phyloP scores from a whole-genome alignment of 2,888 invertebrate species.

The Drosophila mettleri region DNA sequence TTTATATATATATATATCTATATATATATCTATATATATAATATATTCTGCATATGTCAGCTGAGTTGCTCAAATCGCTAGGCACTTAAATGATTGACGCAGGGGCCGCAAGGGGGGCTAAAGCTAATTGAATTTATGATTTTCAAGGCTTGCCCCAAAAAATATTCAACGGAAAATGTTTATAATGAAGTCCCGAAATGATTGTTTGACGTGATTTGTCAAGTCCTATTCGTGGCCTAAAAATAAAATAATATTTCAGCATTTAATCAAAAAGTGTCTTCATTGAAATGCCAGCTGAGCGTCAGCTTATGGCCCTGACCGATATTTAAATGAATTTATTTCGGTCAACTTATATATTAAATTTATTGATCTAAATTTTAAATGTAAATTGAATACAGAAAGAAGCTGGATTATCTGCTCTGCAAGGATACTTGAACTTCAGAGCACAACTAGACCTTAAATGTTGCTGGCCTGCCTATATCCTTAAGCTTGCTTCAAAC shows the following conservation, averaged over 20 bases:
- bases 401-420: no score
- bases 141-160: slow-evolving; percentile 11
- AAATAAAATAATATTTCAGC: neutral
- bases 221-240: neutral
- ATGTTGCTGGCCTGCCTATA: no score
- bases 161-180: slow-evolving; percentile 14
- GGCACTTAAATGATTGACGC: slow-evolving; percentile 69
- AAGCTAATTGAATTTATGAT: slow-evolving; percentile 52
- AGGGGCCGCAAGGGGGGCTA: slow-evolving; percentile 6
- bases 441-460: no score
- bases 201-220: slow-evolving; percentile 16
- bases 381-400: no score
- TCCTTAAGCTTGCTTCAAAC: no score
- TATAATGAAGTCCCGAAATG: neutral
- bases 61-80: slow-evolving; percentile 56
- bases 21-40: slow-evolving; percentile 10
- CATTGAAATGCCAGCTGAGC: slow-evolving; percentile 6
- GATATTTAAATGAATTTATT: neutral
- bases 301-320: neutral
- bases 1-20: slow-evolving; percentile 1
- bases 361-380: neutral
- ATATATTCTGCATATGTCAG: slow-evolving; percentile 40
- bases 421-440: no score
- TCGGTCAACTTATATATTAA: no score
- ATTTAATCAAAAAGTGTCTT: neutral